Evolutionary conservation across 2,888 invertebrate species (phyloP), one percentile per base, ranked within the genome.

Genomic region (Drosophila colorata): DNA sequence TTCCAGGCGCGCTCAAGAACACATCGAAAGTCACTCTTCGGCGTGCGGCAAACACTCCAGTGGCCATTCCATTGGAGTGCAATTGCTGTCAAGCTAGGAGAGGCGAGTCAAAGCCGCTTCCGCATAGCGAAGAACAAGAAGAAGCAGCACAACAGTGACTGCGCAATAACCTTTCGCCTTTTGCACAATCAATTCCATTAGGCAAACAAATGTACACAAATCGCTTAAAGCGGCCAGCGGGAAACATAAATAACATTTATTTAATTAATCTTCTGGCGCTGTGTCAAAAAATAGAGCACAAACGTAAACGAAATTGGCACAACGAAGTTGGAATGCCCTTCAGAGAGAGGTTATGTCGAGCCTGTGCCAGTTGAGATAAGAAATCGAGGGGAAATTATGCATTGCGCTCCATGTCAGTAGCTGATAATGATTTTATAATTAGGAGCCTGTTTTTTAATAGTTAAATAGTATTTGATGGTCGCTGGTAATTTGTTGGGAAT

Each of bases 121-220:
- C 82, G 71, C 78, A 64, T 78, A 58, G 18, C 38, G 20, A 31
- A 49, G 4, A 23, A 20, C 23, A 5, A 5, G 37, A 16, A 13
- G 37, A 20, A 33, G 37, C 9, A 52, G 8, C 18, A 11, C 16
- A 4, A 33, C 28, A 37, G 35, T 37, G 20, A 46, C 61, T 44
- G 25, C 60, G 56, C 33, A 56, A 48, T 68, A 63, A 66, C 74
- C 83, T 81, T 74, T 74, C 70, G 70, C 77, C 74, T 69, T 61
- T 68, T 40, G 53, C 35, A 44, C 58, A 43, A 68, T 78, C 65
- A 40, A 31, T 47, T 61, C 46, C 80, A 66, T 74, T 73, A 48
- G 74, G 14, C 51, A 65, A 64, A 63, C 61, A 59, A 63, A 58
- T 52, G 40, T 44, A 53, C 53, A 52, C 35, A 66, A 51, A 59